Evolutionary conservation across 2,113 vertebrate genomes (phyloP), one percentile per base, ranked within the genome.

Genomic region (Neogobius melanostomus): DNA sequence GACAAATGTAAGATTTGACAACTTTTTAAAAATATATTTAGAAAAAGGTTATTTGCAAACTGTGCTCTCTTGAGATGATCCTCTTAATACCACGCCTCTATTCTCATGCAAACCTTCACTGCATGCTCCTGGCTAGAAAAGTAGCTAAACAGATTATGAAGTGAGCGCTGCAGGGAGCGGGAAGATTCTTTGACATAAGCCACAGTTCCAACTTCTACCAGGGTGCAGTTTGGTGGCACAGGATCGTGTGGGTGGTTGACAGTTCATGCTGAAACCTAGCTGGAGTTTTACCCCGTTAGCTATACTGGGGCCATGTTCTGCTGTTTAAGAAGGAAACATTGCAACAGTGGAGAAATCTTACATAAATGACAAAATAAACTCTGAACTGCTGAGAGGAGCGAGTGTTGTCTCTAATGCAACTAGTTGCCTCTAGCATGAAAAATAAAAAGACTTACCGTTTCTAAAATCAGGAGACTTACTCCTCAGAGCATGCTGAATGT

Each of bases 401-500:
- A 36, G 28, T 36, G 28, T 65, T 51, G 51, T 70, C 72, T 82
- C 72, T 7, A 68, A 71, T 74, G 61, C 50, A 65, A 68, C 82
- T 76, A 83, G 73, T 69, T 4, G 28, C 28, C 75, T 68, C 64
- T 16, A 48, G 82, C 77, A 83, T 86, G 74, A 56, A 83, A 81
- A 82, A 85, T 70, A 67, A 78, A 64, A 74, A 77, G 9, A 56
- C 71, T 87, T 80, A 74, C 73, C 28, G 21, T 75, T 68, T 43
- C 74, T 66, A 63, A 79, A 82, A 86, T 82, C 76, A 66, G 52
- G 64, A 65, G 63, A 66, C 65, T 71, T 80, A 71, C 82, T 77
- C 78, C 73, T 68, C 70, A 64, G 61, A 66, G 71, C 7, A 21
- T 11, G 60, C 72, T 71, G 50, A 8, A 5, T 43, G 48, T 69